Evolutionary conservation across 2,113 vertebrate species (phyloP).

Genomic region (Atlantisia rogersi): DNA sequence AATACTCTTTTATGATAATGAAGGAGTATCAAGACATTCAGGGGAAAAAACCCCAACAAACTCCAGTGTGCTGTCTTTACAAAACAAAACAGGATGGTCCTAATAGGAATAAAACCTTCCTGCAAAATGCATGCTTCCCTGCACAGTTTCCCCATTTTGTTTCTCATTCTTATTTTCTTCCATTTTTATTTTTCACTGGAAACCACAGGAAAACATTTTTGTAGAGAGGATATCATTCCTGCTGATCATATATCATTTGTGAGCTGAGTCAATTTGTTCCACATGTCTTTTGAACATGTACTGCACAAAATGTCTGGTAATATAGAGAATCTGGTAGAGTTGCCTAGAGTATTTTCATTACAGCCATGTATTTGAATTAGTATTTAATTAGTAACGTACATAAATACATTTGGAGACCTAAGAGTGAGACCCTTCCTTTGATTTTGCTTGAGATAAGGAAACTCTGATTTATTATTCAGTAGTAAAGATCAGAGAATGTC

Average conservation of each 20-base stretch:
- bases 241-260: constrained; percentile 51
- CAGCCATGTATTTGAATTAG: not conserved
- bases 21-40: not conserved
- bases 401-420: not conserved
- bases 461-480: not conserved
- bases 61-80: not conserved
- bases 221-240: constrained; percentile 42
- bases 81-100: not conserved
- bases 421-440: not conserved
- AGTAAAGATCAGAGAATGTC: not conserved
- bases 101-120: not conserved
- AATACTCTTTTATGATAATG: not conserved
- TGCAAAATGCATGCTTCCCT: not conserved
- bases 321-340: not conserved
- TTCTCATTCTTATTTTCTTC: constrained; percentile 16
- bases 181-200: constrained; percentile 32
- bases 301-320: not conserved
- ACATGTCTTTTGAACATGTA: constrained; percentile 28
- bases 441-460: not conserved
- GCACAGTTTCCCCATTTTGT: not conserved
- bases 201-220: constrained; percentile 59
- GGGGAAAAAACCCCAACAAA: not conserved
- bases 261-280: constrained; percentile 52
- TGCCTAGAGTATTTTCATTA: not conserved
- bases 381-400: not conserved